These are phyloP conservation scores for Pseudochirops corinnae DNA, from an alignment of 2,797 vertebrate genomes.

Conservation along the genomic window DNA sequence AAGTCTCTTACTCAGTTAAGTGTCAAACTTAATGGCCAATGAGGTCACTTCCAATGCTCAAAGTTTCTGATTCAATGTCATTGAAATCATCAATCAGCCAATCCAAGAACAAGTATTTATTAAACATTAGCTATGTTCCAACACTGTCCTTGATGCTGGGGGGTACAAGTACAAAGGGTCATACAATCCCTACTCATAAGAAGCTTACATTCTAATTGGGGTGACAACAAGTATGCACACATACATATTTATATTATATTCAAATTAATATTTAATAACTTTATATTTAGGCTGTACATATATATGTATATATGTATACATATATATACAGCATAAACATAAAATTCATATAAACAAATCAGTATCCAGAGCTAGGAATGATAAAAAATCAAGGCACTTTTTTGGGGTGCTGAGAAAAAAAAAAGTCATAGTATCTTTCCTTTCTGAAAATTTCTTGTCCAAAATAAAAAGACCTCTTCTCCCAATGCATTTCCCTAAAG, in stretches of 20 bases:
- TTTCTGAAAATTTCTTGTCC: neutral
- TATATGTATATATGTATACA: too few species aligned
- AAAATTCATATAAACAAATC: neutral
- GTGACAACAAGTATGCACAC: neutral
- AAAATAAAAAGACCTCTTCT: neutral
- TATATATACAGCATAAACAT: neutral
- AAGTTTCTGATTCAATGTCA: neutral
- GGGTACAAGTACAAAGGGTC: neutral
- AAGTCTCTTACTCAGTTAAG: neutral
- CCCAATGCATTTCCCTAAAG: neutral
- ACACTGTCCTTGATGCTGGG: neutral
- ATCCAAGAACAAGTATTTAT: neutral
- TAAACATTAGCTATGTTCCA: neutral
- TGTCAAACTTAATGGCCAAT: neutral
- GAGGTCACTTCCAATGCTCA: neutral
- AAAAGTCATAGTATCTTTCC: neutral
- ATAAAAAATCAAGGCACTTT: neutral
- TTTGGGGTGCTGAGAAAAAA: neutral
- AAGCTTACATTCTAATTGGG: neutral
- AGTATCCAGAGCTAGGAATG: neutral
- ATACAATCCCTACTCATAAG: neutral
- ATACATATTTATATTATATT: neutral
- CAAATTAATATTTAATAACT: neutral
- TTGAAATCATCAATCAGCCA: neutral
- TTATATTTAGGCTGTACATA: neutral